Conservation (phyloP, 2,113 vertebrate genomes). For the Apodemus sylvaticus region DNA sequence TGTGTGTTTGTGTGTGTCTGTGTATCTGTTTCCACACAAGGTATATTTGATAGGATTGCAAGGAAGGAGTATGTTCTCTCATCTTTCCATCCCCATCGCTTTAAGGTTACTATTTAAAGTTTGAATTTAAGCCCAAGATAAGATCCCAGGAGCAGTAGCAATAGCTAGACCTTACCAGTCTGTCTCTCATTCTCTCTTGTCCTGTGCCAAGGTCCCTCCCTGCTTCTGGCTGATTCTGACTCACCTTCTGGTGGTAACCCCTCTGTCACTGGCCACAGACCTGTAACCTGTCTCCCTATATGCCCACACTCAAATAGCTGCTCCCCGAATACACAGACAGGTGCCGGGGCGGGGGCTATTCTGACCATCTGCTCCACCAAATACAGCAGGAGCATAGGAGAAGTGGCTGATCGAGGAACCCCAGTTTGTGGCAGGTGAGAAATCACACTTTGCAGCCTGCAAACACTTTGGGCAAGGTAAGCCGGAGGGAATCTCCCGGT, state of each 20-base stretch:
- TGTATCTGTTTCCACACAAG: neutral
- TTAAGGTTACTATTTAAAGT: conserved; percentile 67
- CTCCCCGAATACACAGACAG: neutral
- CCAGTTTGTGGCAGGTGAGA: conserved; percentile 70
- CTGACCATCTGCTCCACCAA: conserved; percentile 74
- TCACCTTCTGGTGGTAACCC: neutral
- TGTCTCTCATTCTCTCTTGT: neutral
- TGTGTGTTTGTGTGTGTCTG: neutral
- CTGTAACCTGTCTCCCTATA: conserved; percentile 44
- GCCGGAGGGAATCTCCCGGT: conserved; percentile 18
- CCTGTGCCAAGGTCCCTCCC: conserved; percentile 31
- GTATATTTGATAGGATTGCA: neutral
- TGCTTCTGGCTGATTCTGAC: conserved; percentile 31
- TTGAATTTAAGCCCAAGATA: conserved; percentile 34
- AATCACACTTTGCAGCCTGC: conserved; percentile 71
- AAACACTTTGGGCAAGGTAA: conserved; percentile 74
- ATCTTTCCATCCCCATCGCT: neutral
- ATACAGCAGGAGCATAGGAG: conserved; percentile 52
- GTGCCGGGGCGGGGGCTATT: conserved; percentile 53
- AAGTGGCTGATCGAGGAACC: conserved; percentile 61
- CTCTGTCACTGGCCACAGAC: conserved; percentile 35
- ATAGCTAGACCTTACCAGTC: neutral
- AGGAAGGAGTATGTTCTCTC: neutral
- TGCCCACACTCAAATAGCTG: conserved; percentile 1
- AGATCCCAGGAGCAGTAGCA: neutral